Evolutionary conservation across 2,797 vertebrate genomes (phyloP), one percentile per base, ranked within the genome.

Genomic region (Myripristis murdjan): DNA sequence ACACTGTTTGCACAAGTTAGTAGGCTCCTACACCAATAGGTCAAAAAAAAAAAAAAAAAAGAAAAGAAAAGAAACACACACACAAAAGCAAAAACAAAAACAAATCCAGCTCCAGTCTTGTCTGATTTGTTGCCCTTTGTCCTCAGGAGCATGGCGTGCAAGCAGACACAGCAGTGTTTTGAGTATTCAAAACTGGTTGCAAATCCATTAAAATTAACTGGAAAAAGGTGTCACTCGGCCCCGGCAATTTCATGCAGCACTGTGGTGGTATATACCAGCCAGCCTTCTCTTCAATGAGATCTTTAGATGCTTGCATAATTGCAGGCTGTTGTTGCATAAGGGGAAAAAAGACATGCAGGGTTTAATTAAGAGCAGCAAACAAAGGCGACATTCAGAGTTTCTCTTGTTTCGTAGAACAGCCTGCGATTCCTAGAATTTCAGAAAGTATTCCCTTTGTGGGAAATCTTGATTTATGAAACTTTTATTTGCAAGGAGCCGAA

Each of bases 321-420:
- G 73, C 33, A 31, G 22, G 23, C 47, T 64, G 61, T 61, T 59
- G 83, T 91, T 91, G 86, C 79, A 75, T 89, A 85, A 90, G 72
- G 24, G 49, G 52, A n/a, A n/a, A 60, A 70, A 75, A 58, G 31
- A 77, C 73, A 82, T 67, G 75, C 67, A 68, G 80, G 74, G 35
- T 89, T 92, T 90, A 85, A 88, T 93, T 90, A 87, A 91, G 82
- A 87, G 62, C 77, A 86, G 78, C 73, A 81, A 91, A 93, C 87
- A 93, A 91, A 91, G 85, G 77, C 73, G 87, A 91, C 90, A 92
- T 90, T 92, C 68, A 92, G 65, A 56, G 67, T 43, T 67, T 78
- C 63, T 84, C 49, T 76, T 20, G 60, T 85, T 86, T 70, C 78
- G 64, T 63, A 70, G 78, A 64, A 78, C 9, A 15, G 53, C 26